Base-by-base conservation (phyloP, 1,140 invertebrate species). In the Anastatus disparis region DNA sequence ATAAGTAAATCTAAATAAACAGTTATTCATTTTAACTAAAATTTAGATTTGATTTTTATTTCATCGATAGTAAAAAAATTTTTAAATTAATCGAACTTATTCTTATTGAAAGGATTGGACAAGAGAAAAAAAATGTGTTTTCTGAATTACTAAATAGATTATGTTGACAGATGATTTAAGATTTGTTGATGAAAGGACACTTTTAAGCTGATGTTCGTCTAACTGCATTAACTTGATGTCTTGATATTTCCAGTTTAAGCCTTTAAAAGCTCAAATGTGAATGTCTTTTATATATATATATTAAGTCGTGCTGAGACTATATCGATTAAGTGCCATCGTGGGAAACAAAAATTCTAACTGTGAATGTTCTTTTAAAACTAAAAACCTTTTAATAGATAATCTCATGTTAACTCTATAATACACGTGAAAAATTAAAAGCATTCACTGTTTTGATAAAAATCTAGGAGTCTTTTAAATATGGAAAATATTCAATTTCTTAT, bases 191-290 rank as follows among this genome's bases (percentile, higher is more conserved):
- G 26, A 38, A 17, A 46, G 24, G 29, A 69, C 17, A 52, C 27
- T 52, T 40, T 40, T 68, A 68, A 68, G 42, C 55, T 29, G 29
- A 61, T 35, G 27, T 12, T 9, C 26, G 15, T 20, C 24, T 38
- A 40, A 62, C 48, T 44, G 67, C 27, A 55, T 70, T 55, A 44
- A 38, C 15, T 35, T 50, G 27, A 70, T 20, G 40, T 70, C 68
- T 55, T 46, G 44, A 69, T 69, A 8, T 42, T 22, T 27, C n/a
- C n/a, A 10, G 10, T 50, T 27, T 46, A 35, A 58, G 65, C 42
- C 29, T 58, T 48, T 48, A 15, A 67, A 22, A 58, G 12, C 27
- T 15, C 26, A 4, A 31, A 12, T 17, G 13, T 17, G 8, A 65
- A 24, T 35, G 17, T 31, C 40, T 55, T 56, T 55, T 31, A n/a